These are phyloP conservation scores for Hylomyscus alleni DNA, from an alignment of 2,797 vertebrate species.

Conservation along the genomic window DNA sequence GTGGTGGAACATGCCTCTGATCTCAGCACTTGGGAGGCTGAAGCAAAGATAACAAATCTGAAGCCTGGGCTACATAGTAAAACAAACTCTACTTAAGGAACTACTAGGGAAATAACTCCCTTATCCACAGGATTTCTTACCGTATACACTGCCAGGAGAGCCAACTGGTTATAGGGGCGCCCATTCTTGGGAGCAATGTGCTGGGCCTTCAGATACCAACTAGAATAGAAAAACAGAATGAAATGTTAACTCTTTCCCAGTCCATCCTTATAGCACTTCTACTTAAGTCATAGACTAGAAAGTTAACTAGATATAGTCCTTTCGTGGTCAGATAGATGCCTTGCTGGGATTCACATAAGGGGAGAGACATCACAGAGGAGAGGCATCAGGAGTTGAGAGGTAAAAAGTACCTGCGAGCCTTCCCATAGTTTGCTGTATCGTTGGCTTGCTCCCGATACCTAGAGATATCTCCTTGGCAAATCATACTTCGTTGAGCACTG, in stretches of 20 bases:
- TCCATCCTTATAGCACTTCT: slow-evolving; percentile 13
- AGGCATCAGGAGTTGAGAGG: slow-evolving; percentile 24
- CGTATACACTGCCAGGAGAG: slow-evolving; percentile 97
- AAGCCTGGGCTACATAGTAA: neutral
- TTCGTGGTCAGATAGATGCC: neutral
- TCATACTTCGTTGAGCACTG: slow-evolving; percentile 98
- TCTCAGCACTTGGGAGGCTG: neutral
- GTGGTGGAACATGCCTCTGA: neutral
- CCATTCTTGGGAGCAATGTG: slow-evolving; percentile 99
- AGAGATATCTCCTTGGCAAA: slow-evolving; percentile 98
- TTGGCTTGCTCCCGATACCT: slow-evolving; percentile 97
- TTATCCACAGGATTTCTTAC: slow-evolving; percentile 88
- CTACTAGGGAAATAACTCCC: neutral
- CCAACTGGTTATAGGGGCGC: slow-evolving; percentile 98
- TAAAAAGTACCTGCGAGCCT: slow-evolving; percentile 95
- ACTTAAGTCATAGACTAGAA: slow-evolving; percentile 19
- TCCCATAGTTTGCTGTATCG: slow-evolving; percentile 97
- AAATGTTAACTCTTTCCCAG: slow-evolving; percentile 16
- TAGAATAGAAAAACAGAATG: slow-evolving; percentile 84
- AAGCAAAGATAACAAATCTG: neutral
- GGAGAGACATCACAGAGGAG: neutral
- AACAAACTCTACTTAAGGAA: neutral
- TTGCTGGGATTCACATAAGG: slow-evolving; percentile 14
- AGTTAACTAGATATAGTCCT: slow-evolving; percentile 19
- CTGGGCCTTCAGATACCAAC: slow-evolving; percentile 99